Evolutionary conservation across 2,113 vertebrate genomes (phyloP).

Genomic region (Tetrao urogallus): DNA sequence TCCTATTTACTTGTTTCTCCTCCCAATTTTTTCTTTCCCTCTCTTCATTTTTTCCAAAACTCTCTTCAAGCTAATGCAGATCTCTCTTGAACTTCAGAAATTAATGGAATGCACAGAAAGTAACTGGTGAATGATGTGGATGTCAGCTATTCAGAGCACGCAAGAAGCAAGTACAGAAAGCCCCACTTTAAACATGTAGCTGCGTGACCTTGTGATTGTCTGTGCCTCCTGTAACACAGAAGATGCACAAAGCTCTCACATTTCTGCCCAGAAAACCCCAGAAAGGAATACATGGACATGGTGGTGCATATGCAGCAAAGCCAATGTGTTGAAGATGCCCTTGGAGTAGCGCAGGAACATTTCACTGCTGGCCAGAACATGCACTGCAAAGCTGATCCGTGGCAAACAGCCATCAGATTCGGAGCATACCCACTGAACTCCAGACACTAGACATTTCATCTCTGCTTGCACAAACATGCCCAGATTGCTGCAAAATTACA

Average conservation of each 20-base stretch:
- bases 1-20: not conserved
- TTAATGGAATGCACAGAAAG: not conserved
- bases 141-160: not conserved
- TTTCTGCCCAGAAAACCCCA: not conserved
- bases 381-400: not conserved
- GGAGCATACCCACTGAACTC: not conserved
- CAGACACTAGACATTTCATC: not conserved
- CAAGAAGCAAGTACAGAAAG: not conserved
- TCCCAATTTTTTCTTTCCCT: not conserved
- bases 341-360: not conserved
- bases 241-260: not conserved
- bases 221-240: not conserved
- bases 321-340: fast-evolving
- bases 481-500: not conserved
- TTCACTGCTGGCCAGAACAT: not conserved
- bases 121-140: not conserved
- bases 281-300: not conserved
- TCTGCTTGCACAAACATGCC: not conserved
- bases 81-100: not conserved
- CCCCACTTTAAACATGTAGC: not conserved
- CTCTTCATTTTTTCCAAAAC: not conserved
- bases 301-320: fast-evolving
- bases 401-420: not conserved
- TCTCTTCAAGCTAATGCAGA: slow-evolving; percentile 13
- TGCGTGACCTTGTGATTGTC: not conserved